These are phyloP conservation scores for Tinea pellionella DNA, from an alignment of 2,888 invertebrate species.

Conservation along the genomic window DNA sequence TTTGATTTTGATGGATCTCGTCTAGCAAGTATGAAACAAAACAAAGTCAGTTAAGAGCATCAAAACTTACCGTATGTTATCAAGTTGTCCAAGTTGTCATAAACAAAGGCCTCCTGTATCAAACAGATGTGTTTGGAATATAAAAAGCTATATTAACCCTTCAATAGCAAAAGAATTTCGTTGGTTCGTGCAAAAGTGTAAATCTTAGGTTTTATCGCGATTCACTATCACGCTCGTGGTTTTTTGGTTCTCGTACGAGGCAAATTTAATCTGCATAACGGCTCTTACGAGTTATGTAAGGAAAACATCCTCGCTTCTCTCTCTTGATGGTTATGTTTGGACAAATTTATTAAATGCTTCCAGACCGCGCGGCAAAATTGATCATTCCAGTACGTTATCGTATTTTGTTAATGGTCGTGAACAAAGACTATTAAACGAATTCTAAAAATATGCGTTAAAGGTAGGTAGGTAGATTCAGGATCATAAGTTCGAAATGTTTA, in stretches of 20 bases:
- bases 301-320: constrained; percentile 6
- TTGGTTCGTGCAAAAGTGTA: not conserved
- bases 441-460: not conserved
- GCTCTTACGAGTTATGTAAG: constrained; percentile 20
- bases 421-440: not conserved
- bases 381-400: not conserved
- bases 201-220: constrained; percentile 1
- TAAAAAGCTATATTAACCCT: not conserved
- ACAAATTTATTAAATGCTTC: constrained; percentile 7
- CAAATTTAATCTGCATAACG: constrained; percentile 46
- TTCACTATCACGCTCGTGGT: constrained; percentile 12
- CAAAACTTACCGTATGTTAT: constrained; percentile 6
- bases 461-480: no score
- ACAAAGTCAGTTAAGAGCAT: not conserved
- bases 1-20: not conserved
- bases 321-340: constrained; percentile 9
- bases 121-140: not conserved
- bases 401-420: not conserved
- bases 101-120: not conserved
- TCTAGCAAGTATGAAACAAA: not conserved
- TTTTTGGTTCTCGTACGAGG: constrained; percentile 24
- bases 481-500: no score
- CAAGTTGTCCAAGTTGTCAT: not conserved
- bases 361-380: not conserved
- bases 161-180: not conserved